A percentile compares a stretch with the other conserved stretches of the same genome.
Evolutionary conservation across 2,113 vertebrate genomes (phyloP).

Genomic region (Oryzias melastigma): DNA sequence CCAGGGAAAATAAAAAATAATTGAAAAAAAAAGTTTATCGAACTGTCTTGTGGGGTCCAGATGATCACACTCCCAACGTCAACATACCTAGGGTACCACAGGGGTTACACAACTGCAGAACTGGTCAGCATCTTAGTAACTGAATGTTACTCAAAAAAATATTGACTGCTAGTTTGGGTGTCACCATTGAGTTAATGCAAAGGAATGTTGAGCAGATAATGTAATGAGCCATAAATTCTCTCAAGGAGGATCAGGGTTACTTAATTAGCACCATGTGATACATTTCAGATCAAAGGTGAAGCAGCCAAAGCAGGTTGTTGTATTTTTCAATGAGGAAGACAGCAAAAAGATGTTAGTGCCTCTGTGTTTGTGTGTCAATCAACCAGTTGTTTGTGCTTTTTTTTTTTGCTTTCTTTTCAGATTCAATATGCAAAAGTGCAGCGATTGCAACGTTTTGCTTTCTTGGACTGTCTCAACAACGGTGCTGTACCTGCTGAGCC

Average conservation of each 20-base stretch:
- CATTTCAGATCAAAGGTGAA: conserved; percentile 45
- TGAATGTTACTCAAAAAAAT: conserved; percentile 37
- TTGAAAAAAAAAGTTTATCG: too few relatives aligned
- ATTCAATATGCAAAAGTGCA: conserved; percentile 49
- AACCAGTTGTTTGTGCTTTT: conserved; percentile 27
- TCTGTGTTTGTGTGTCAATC: conserved; percentile 14
- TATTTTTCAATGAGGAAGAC: not conserved
- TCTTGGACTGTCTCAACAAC: conserved; percentile 27
- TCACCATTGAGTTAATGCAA: conserved; percentile 37
- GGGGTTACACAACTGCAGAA: too few relatives aligned
- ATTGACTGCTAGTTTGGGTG: conserved; percentile 16
- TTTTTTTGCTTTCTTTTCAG: conserved; percentile 11
- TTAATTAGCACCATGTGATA: conserved; percentile 30
- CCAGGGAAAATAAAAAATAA: too few relatives aligned
- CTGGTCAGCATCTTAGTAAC: not conserved
- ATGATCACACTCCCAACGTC: too few relatives aligned
- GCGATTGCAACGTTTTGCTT: conserved; percentile 29
- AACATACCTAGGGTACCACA: too few relatives aligned
- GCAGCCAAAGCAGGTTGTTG: conserved; percentile 27
- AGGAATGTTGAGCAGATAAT: conserved; percentile 46
- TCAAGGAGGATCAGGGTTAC: conserved; percentile 13
- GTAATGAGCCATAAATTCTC: conserved; percentile 37
- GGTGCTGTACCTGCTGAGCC: conserved; percentile 60
- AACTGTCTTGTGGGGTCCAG: too few relatives aligned
- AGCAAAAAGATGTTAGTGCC: not conserved